Evolutionary conservation across 1,140 invertebrate genomes (phyloP).

Genomic region (Sycophaga agraensis): DNA sequence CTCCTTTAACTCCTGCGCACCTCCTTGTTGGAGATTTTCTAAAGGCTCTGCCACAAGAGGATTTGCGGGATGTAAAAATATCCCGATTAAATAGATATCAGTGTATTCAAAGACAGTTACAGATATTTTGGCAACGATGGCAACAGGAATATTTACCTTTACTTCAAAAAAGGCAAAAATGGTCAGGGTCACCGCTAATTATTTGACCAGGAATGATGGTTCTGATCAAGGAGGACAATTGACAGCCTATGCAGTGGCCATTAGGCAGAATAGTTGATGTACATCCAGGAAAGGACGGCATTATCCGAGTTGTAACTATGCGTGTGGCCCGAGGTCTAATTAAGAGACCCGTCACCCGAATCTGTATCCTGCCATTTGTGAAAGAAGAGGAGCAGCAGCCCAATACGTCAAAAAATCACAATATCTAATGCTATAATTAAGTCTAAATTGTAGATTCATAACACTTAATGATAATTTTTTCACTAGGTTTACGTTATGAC

Average conservation of each 20-base stretch:
- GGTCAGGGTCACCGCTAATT: background rate
- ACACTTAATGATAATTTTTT: too few species aligned
- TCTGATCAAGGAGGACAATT: background rate
- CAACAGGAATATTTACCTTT: constrained; percentile 8
- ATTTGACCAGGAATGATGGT: background rate
- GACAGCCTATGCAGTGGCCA: background rate
- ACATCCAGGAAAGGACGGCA: too few species aligned
- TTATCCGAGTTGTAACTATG: constrained; percentile 4
- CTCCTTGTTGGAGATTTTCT: constrained; percentile 19
- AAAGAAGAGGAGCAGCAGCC: background rate
- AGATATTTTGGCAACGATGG: constrained; percentile 12
- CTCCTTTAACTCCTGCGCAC: background rate
- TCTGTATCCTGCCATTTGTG: background rate
- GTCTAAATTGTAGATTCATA: too few species aligned
- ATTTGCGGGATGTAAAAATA: background rate
- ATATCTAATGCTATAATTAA: background rate
- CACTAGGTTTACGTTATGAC: too few species aligned
- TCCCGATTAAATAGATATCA: constrained; percentile 3
- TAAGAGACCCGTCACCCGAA: background rate
- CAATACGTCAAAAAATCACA: background rate
- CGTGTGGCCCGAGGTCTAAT: background rate
- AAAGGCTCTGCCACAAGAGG: background rate
- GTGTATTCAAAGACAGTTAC: background rate
- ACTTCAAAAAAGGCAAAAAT: background rate
- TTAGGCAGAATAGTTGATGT: too few species aligned